Evolutionary conservation across 2,888 invertebrate species (phyloP).

Genomic region (Argyresthia goedartella): DNA sequence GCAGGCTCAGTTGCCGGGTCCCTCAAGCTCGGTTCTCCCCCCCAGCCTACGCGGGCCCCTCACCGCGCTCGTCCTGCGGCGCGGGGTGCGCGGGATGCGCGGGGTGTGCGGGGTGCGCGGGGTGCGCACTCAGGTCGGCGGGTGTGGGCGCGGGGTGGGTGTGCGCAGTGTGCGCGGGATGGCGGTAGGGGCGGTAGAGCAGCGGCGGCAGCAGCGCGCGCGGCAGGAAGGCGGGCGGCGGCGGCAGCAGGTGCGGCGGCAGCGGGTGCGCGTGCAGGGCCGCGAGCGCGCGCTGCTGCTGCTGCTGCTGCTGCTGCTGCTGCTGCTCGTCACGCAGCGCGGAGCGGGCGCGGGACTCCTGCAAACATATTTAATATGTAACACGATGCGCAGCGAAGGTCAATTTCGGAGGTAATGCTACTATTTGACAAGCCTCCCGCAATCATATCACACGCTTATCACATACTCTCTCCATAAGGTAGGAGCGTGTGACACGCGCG

Average conservation of each 20-base stretch:
- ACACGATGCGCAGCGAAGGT: too few species aligned
- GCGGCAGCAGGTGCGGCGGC: constrained; percentile 20
- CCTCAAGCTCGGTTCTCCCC: too few species aligned
- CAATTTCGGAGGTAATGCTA: too few species aligned
- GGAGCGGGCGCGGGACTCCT: too few species aligned
- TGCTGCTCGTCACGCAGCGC: too few species aligned
- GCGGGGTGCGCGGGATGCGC: neutral
- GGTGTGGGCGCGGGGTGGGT: constrained; percentile 28
- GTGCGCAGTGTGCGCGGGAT: constrained; percentile 27
- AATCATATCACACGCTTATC: too few species aligned
- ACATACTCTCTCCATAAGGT: too few species aligned
- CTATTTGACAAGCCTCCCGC: too few species aligned
- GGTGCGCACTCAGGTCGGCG: constrained; percentile 42
- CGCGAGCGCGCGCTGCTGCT: constrained; percentile 53
- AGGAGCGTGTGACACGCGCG: too few species aligned
- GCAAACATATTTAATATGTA: too few species aligned
- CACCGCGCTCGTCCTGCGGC: neutral
- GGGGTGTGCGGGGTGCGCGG: constrained; percentile 19
- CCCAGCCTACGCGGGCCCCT: too few species aligned
- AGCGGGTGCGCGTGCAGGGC: constrained; percentile 23
- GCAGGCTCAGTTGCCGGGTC: too few species aligned
- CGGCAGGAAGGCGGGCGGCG: constrained; percentile 10
- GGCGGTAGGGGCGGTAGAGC: constrained; percentile 31
- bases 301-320: constrained; percentile 41
- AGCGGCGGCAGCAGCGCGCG: constrained; percentile 30